phyloP scores from a whole-genome alignment of 2,888 invertebrate species.

The Drosophila yooni region DNA sequence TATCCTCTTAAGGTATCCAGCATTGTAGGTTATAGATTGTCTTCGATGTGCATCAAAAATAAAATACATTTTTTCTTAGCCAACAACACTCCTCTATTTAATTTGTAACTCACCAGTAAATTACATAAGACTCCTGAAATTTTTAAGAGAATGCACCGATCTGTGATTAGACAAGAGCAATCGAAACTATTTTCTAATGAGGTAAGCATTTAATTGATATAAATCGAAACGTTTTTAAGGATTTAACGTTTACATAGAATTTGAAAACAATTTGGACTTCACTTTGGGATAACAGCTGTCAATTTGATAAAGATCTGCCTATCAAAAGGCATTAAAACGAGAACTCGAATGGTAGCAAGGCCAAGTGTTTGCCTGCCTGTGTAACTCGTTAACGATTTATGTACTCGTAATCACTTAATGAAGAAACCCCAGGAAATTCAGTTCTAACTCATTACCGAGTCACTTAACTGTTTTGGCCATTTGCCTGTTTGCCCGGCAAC shows the following conservation, averaged over 20 bases:
- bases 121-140: conserved; percentile 14
- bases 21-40: background rate
- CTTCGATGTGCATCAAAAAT: background rate
- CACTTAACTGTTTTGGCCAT: conserved; percentile 37
- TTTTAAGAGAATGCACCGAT: conserved; percentile 14
- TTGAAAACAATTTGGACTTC: conserved; percentile 38
- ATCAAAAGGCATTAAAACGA: conserved; percentile 29
- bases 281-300: conserved; percentile 56
- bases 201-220: conserved; percentile 61
- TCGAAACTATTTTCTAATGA: conserved; percentile 48
- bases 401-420: conserved; percentile 53
- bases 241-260: conserved; percentile 30
- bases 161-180: conserved; percentile 9
- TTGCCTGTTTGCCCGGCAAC: conserved; percentile 26
- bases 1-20: background rate
- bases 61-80: background rate
- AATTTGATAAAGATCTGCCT: conserved; percentile 46
- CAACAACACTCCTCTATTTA: background rate
- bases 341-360: conserved; percentile 5
- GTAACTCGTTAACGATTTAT: conserved; percentile 48
- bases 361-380: conserved; percentile 24
- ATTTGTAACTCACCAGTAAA: conserved; percentile 1
- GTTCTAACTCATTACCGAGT: conserved; percentile 29
- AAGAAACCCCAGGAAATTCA: conserved; percentile 13
- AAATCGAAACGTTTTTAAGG: conserved; percentile 44